These are phyloP conservation scores for Chelonus formosanus DNA, from an alignment of 2,888 invertebrate species.

Conservation along the genomic window DNA sequence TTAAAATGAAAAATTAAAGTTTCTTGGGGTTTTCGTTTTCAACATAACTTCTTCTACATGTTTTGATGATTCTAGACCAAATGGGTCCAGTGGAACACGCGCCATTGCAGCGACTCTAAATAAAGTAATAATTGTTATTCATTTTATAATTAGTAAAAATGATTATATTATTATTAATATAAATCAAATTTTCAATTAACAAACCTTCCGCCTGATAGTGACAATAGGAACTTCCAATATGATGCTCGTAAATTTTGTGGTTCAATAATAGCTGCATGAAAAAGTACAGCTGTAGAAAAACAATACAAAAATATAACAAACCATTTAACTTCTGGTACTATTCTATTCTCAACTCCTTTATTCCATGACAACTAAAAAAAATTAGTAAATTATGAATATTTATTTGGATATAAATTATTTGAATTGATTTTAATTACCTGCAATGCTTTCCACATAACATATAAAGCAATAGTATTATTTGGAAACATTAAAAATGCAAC, in stretches of 20 bases:
- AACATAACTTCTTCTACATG: slow-evolving; percentile 65
- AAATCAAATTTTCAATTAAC: slow-evolving; percentile 41
- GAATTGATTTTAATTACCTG: slow-evolving; percentile 69
- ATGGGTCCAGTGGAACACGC: slow-evolving; percentile 69
- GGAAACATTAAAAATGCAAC: slow-evolving; percentile 77
- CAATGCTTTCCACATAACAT: slow-evolving; percentile 83
- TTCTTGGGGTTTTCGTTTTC: slow-evolving; percentile 64
- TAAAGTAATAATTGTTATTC: slow-evolving; percentile 32
- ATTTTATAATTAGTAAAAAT: slow-evolving; percentile 17
- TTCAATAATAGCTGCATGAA: slow-evolving; percentile 82
- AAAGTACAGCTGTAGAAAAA: slow-evolving; percentile 78
- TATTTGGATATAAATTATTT: slow-evolving; percentile 9
- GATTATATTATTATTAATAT: slow-evolving; percentile 20
- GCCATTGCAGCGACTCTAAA: slow-evolving; percentile 71
- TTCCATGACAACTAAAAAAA: slow-evolving; percentile 74
- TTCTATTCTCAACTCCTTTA: slow-evolving; percentile 73
- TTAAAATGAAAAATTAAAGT: slow-evolving; percentile 57
- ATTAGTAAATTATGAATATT: slow-evolving; percentile 8
- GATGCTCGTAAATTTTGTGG: slow-evolving; percentile 81
- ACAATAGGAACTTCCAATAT: slow-evolving; percentile 82
- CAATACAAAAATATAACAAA: slow-evolving; percentile 79
- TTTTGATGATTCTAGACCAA: slow-evolving; percentile 70
- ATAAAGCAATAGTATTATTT: slow-evolving; percentile 81
- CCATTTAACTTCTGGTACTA: slow-evolving; percentile 74
- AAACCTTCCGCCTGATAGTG: slow-evolving; percentile 76